Conservation (phyloP, 2,113 vertebrate species). For the Blennius ocellaris region DNA sequence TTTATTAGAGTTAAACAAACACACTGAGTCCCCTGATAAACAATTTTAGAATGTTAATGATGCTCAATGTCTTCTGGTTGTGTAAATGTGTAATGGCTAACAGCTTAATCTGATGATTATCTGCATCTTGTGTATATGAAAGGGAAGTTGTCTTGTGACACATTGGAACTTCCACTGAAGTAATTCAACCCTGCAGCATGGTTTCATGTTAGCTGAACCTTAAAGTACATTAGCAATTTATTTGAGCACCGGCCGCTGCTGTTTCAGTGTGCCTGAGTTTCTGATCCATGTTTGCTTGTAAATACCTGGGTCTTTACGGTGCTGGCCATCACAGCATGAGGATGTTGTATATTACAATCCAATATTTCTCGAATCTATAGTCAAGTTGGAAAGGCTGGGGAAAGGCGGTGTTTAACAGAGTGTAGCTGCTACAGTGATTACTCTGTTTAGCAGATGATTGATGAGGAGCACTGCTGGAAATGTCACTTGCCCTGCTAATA, state of each 20-base stretch:
- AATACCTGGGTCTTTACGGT: constrained; percentile 44
- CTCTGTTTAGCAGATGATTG: constrained; percentile 81
- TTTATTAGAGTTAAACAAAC: neutral
- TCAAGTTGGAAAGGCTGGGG: constrained; percentile 59
- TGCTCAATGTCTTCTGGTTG: neutral
- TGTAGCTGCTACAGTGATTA: constrained; percentile 78
- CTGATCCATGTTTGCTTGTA: constrained; percentile 13
- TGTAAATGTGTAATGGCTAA: neutral
- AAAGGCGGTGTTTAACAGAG: constrained; percentile 77
- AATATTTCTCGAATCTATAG: constrained; percentile 54
- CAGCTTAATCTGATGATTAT: neutral
- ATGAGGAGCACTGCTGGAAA: constrained; percentile 79
- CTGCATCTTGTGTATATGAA: neutral
- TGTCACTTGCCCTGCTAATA: constrained; percentile 78
- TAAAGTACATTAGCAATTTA: too few relatives aligned
- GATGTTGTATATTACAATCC: constrained; percentile 54
- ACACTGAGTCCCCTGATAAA: neutral
- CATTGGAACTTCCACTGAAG: too few relatives aligned
- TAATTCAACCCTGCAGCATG: neutral
- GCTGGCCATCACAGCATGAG: constrained; percentile 31
- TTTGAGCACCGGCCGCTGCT: neutral
- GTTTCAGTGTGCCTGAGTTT: neutral
- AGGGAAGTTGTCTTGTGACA: too few relatives aligned
- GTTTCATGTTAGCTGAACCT: neutral
- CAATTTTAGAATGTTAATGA: too few relatives aligned